A percentile compares a stretch with the other conserved stretches of the same genome.
Conservation (phyloP, 2,113 vertebrate genomes). For the Malurus alboscapulatus region DNA sequence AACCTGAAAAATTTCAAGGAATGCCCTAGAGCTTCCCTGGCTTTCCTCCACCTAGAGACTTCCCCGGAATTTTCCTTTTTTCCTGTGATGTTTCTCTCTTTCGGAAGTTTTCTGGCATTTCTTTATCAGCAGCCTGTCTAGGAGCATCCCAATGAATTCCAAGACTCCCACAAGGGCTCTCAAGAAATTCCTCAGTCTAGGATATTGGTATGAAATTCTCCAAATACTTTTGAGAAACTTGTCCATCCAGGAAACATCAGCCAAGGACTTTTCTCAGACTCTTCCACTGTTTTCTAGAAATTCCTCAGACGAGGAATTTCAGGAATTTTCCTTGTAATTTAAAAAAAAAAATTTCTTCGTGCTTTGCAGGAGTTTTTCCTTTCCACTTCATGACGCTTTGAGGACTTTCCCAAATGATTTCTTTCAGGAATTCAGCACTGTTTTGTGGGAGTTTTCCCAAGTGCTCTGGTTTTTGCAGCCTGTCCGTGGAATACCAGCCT, state of each 20-base stretch:
- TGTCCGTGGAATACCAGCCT: fast-evolving
- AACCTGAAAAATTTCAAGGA: background rate
- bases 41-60: background rate
- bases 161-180: background rate
- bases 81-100: fast-evolving
- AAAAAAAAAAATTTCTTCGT: too few species aligned
- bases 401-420: background rate
- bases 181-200: background rate
- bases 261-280: background rate
- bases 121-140: background rate
- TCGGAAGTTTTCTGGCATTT: background rate
- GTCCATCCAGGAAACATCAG: background rate
- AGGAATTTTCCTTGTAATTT: background rate
- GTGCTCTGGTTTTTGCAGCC: fast-evolving
- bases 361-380: background rate
- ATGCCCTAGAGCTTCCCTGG: background rate
- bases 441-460: background rate
- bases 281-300: background rate
- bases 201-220: background rate
- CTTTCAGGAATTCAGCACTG: background rate
- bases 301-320: background rate
- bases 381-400: fast-evolving
- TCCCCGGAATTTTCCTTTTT: background rate
- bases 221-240: background rate
- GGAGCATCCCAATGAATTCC: background rate